These are phyloP conservation scores for Ptilonorhynchus violaceus DNA, from an alignment of 2,113 vertebrate genomes.

Conservation along the genomic window DNA sequence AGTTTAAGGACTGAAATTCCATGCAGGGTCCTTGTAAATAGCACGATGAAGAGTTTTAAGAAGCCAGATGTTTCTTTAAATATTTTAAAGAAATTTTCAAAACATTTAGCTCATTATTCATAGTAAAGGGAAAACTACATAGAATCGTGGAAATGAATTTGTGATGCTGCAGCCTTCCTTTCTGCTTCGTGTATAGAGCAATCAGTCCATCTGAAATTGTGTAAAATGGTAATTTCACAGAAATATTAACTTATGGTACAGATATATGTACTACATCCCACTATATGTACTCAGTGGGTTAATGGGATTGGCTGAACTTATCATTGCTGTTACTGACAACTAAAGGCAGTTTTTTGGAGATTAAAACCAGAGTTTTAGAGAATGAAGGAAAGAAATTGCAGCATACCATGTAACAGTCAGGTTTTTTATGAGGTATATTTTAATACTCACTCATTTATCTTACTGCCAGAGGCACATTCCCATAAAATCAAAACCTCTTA, in stretches of 20 bases:
- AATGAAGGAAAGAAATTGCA: background rate
- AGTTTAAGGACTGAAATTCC: background rate
- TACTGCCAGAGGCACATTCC: background rate
- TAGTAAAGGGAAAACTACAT: background rate
- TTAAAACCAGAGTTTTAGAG: background rate
- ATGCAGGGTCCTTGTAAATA: background rate
- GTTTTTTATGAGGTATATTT: background rate
- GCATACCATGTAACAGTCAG: background rate
- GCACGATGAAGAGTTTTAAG: background rate
- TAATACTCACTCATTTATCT: background rate
- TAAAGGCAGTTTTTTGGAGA: background rate
- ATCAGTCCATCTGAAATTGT: background rate
- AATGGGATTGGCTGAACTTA: background rate
- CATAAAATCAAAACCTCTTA: background rate
- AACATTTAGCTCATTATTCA: background rate
- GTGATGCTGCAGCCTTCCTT: background rate
- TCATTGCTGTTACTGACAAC: background rate
- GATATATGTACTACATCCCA: background rate
- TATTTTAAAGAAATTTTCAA: background rate
- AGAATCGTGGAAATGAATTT: fast-evolving
- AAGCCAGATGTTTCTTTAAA: background rate
- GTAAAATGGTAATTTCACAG: background rate
- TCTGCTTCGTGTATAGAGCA: background rate
- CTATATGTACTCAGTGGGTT: background rate
- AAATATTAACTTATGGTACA: background rate